Conservation (phyloP, 2,888 invertebrate species). For the Axea sp. region DNA sequence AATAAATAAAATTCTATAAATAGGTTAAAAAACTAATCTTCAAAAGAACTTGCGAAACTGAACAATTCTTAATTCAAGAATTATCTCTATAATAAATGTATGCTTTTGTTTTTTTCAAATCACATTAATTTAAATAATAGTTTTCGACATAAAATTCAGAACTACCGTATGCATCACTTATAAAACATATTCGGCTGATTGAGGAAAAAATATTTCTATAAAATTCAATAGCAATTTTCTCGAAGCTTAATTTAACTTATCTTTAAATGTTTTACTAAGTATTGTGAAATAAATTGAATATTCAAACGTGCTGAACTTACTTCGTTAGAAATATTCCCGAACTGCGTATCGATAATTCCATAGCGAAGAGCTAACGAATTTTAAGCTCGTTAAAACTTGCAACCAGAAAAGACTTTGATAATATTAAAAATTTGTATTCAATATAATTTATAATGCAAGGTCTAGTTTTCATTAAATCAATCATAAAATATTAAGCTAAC, state of each 20-base stretch:
- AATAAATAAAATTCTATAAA: too few species aligned
- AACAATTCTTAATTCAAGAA: too few species aligned
- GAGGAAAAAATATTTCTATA: constrained; percentile 12
- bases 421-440: constrained; percentile 31
- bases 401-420: constrained; percentile 42
- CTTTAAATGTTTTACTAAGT: constrained; percentile 53
- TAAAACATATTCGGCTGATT: too few species aligned
- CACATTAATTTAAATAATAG: too few species aligned
- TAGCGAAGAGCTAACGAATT: constrained; percentile 51
- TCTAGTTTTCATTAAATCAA: constrained; percentile 24
- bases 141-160: too few species aligned
- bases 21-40: too few species aligned
- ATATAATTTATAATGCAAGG: constrained; percentile 23
- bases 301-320: constrained; percentile 44
- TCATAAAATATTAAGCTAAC: constrained; percentile 8
- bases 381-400: constrained; percentile 55
- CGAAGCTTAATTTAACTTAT: constrained; percentile 36
- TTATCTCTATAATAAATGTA: too few species aligned
- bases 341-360: constrained; percentile 51
- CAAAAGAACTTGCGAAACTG: too few species aligned
- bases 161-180: too few species aligned
- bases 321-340: constrained; percentile 45
- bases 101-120: too few species aligned
- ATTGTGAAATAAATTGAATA: constrained; percentile 57
- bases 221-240: constrained; percentile 40